Evolutionary conservation across 2,113 vertebrate genomes (phyloP), one percentile per base, ranked within the genome.

Genomic region (Cnemophilus loriae): DNA sequence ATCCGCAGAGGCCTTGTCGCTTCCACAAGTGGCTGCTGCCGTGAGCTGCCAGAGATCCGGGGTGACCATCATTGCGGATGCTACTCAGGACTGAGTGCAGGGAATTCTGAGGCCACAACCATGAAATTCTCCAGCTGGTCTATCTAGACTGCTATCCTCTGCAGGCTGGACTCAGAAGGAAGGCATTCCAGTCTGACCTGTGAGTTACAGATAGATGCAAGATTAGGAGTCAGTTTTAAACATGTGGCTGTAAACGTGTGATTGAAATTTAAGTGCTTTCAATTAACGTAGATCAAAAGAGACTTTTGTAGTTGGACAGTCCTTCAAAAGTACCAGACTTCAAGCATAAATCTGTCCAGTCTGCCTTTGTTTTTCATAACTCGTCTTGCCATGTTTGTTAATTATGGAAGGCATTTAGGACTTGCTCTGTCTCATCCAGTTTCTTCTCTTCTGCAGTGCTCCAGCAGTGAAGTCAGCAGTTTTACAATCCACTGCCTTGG

Each of bases 311-410:
- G 79, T 94, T 86, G 86, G 85, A 90, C 79, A 88, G 57, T 41
- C 83, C 87, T 96, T 92, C 96, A 92, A 90, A 96, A 94, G 74
- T 78, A 64, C 87, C 94, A 91, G 95, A 91, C 93, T 95, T 84
- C 49, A 86, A 80, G 90, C 79, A 88, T 95, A 94, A 94, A 95
- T 95, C 92, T 96, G 68, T 88, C 79, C 60, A 30, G 78, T 78
- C 77, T 92, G 87, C 85, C 75, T 91, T 95, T 95, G 89, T 91
- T 96, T 95, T 91, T 71, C 84, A 49, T 90, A 95, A 94, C 93
- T 95, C 94, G 93, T 97, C 95, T 75, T 89, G 73, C 95, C 95
- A 84, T 82, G 93, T 96, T 97, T 81, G 68, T 78, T 97, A 97
- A 96, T 96, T 97, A 96, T 81, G 65, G 71, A 87, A 93, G 73